A percentile compares a stretch with the other conserved stretches of the same genome.
Conservation (phyloP, 2,888 invertebrate genomes). For the Candidula unifasciata region DNA sequence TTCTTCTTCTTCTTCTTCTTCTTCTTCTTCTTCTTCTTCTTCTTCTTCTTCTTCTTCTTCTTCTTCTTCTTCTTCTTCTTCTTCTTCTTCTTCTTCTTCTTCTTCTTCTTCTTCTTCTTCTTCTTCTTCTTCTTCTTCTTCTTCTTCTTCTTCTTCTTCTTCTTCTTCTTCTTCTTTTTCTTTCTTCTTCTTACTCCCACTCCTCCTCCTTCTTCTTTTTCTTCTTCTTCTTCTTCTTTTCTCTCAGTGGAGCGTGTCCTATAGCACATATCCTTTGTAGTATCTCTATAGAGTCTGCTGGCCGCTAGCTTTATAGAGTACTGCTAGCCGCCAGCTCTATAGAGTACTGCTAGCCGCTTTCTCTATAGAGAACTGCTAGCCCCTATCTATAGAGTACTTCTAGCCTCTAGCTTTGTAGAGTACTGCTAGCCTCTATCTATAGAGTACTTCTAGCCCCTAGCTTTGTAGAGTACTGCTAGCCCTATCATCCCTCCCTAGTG, state of each 20-base stretch:
- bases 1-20: not conserved
- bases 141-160: not conserved
- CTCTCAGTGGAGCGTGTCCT: too few relatives aligned
- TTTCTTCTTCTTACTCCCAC: not conserved
- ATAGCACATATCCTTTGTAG: too few relatives aligned
- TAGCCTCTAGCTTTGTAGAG: not conserved
- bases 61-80: not conserved
- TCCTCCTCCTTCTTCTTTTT: not conserved
- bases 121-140: not conserved
- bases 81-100: too few relatives aligned
- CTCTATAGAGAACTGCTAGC: too few relatives aligned
- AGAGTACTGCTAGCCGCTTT: too few relatives aligned
- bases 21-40: not conserved
- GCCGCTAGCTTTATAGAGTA: too few relatives aligned
- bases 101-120: too few relatives aligned
- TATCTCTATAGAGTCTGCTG: too few relatives aligned
- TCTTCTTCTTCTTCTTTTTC: not conserved
- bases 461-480: not conserved
- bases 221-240: not conserved
- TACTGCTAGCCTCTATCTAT: not conserved
- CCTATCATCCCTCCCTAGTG: not conserved
- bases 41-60: not conserved
- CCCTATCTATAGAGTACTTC: too few relatives aligned
- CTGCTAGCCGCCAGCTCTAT: too few relatives aligned
- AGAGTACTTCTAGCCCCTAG: not conserved